Evolutionary conservation across 1,140 invertebrate genomes (phyloP).

Genomic region (Ruditapes philippinarum): DNA sequence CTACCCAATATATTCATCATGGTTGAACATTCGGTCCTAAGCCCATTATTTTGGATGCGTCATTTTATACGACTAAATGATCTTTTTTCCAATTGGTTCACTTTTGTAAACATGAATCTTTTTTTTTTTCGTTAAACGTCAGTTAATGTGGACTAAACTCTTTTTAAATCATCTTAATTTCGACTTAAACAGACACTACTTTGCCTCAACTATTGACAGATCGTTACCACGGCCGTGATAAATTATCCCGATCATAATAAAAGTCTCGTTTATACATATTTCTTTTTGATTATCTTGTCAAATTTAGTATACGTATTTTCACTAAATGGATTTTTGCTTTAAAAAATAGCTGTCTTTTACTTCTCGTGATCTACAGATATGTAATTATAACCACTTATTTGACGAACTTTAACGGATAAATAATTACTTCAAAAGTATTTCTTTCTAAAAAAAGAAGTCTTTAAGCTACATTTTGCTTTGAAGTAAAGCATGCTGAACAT

Average conservation of each 20-base stretch:
- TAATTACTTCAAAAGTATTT: background rate
- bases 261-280: background rate
- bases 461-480: background rate
- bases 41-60: background rate
- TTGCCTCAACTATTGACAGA: background rate
- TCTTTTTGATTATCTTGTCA: background rate
- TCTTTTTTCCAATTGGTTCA: background rate
- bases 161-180: background rate
- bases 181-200: background rate
- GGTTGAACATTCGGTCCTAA: background rate
- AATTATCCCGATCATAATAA: background rate
- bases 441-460: background rate
- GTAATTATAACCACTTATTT: too few relatives aligned
- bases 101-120: background rate
- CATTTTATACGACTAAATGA: background rate
- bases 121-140: too few relatives aligned
- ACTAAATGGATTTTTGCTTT: too few relatives aligned
- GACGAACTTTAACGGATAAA: background rate
- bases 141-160: too few relatives aligned
- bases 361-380: too few relatives aligned
- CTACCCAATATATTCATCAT: conserved; percentile 23
- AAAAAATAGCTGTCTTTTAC: too few relatives aligned
- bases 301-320: background rate
- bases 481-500: background rate
- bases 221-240: background rate